A percentile compares a stretch with the other conserved stretches of the same genome.
phyloP scores from a whole-genome alignment of 2,888 invertebrate species.

The Idaea dimidiata region DNA sequence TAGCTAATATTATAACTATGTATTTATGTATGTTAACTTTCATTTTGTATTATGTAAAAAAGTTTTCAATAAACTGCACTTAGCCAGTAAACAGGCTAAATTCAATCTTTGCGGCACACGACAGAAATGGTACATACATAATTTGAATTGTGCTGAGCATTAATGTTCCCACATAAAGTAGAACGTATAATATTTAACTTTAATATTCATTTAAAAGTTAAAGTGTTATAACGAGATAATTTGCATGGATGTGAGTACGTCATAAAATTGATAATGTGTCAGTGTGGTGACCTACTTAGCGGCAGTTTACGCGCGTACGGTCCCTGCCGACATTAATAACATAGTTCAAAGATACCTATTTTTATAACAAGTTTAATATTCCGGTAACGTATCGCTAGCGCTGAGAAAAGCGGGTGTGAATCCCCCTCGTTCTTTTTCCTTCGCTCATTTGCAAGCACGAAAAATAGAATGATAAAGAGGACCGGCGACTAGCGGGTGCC shows the following conservation, averaged over 20 bases:
- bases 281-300: slow-evolving; percentile 9
- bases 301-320: slow-evolving; percentile 8
- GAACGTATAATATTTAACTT: not conserved
- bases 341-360: slow-evolving; percentile 4
- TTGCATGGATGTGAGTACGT: slow-evolving; percentile 1
- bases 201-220: not conserved
- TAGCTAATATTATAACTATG: not conserved
- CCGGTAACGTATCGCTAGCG: slow-evolving; percentile 4
- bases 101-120: not conserved
- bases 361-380: slow-evolving; percentile 16
- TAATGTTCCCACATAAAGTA: not conserved
- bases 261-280: slow-evolving; percentile 10
- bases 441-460: slow-evolving; percentile 21
- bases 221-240: not conserved
- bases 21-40: not conserved
- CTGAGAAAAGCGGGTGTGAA: slow-evolving; percentile 8
- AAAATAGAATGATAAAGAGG: slow-evolving; percentile 15
- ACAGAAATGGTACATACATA: not conserved
- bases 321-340: slow-evolving; percentile 9
- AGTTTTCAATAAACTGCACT: not conserved
- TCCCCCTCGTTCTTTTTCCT: slow-evolving; percentile 15
- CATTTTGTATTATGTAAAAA: not conserved
- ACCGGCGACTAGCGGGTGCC: slow-evolving; percentile 3
- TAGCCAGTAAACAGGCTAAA: not conserved
- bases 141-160: not conserved